These are phyloP conservation scores for Spatulosminthurus flaviceps DNA, from an alignment of 2,888 invertebrate genomes.

Conservation along the genomic window DNA sequence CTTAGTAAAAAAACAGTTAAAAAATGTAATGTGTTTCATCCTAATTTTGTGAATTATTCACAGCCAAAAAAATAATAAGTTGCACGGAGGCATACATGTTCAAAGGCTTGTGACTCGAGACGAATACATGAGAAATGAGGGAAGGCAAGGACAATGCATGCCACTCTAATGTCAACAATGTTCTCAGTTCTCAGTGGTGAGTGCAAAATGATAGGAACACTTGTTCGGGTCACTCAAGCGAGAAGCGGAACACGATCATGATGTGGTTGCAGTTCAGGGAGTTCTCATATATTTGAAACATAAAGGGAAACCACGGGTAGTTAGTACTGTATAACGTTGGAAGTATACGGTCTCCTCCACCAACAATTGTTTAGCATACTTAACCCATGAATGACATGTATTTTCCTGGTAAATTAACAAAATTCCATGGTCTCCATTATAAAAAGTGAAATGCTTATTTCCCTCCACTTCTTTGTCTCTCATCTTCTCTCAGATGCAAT, in stretches of 20 bases:
- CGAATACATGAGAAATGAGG: background rate
- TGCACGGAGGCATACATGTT: background rate
- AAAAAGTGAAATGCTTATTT: too few relatives aligned
- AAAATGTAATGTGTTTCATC: background rate
- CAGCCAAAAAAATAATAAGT: background rate
- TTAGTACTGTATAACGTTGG: too few relatives aligned
- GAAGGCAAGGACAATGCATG: background rate
- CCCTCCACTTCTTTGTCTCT: too few relatives aligned
- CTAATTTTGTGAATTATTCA: background rate
- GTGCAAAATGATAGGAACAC: background rate
- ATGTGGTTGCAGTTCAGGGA: background rate
- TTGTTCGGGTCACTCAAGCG: slow-evolving; percentile 4
- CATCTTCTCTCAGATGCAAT: too few relatives aligned
- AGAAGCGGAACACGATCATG: background rate
- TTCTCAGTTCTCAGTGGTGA: background rate
- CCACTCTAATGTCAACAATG: background rate
- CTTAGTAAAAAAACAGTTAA: background rate
- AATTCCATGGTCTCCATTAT: too few relatives aligned
- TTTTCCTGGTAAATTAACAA: too few relatives aligned
- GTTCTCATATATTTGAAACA: background rate
- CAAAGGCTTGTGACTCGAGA: background rate
- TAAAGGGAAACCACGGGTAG: slow-evolving; percentile 14
- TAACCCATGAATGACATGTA: background rate
- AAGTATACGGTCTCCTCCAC: background rate
- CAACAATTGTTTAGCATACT: background rate